Evolutionary conservation across 2,113 vertebrate genomes (phyloP).

Genomic region (Rhea pennata): DNA sequence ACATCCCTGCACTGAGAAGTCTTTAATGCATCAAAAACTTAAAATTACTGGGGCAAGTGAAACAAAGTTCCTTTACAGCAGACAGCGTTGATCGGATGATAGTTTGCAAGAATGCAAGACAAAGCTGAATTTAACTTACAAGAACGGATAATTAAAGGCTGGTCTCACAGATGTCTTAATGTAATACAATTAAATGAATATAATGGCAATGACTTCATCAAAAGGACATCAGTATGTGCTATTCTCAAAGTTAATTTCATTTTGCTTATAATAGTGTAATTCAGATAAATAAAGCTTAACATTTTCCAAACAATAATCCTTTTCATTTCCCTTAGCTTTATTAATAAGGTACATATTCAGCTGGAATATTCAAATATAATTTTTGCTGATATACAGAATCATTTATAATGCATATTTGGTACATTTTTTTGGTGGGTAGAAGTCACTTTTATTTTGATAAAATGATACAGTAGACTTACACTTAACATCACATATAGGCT

Average conservation of each 20-base stretch:
- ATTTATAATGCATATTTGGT: conserved; percentile 61
- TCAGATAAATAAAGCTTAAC: conserved; percentile 13
- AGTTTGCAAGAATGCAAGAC: not conserved
- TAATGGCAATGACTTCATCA: not conserved
- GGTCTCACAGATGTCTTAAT: not conserved
- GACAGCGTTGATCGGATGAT: not conserved
- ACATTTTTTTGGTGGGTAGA: conserved; percentile 70
- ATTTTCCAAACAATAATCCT: not conserved
- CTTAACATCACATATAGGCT: conserved; percentile 39
- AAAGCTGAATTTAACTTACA: conserved; percentile 1
- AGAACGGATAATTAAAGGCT: conserved; percentile 1
- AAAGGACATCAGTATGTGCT: not conserved
- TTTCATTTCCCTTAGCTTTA: conserved; percentile 52
- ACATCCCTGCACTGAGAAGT: not conserved
- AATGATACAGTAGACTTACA: conserved; percentile 61
- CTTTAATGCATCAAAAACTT: not conserved
- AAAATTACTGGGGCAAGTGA: not conserved
- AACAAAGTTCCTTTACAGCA: not conserved
- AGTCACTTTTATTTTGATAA: conserved; percentile 60
- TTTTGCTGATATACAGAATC: conserved; percentile 7
- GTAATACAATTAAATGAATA: not conserved
- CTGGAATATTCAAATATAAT: not conserved
- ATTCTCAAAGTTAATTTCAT: not conserved
- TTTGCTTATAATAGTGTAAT: not conserved
- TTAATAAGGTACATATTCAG: conserved; percentile 44